Evolutionary conservation across 2,888 invertebrate species (phyloP).

Genomic region (Drosophila percnosoma): DNA sequence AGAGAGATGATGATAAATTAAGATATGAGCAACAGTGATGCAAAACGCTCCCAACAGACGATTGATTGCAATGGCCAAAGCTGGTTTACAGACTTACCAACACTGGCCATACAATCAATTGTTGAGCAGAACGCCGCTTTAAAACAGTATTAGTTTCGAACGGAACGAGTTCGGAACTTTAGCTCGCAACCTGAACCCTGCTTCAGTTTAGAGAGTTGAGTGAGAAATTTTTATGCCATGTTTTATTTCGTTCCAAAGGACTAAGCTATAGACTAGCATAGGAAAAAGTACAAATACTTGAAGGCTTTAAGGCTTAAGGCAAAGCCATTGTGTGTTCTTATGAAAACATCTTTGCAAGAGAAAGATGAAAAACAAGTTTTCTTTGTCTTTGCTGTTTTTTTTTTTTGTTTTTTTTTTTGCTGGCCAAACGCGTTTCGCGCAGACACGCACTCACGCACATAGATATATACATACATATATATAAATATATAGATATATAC

Average conservation of each 20-base stretch:
- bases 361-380: slow-evolving; percentile 42
- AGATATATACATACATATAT: not conserved
- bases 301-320: slow-evolving; percentile 23
- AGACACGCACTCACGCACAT: slow-evolving; percentile 25
- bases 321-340: slow-evolving; percentile 32
- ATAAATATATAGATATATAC: slow-evolving; percentile 10
- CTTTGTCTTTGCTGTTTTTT: slow-evolving; percentile 10
- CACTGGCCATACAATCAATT: slow-evolving; percentile 61
- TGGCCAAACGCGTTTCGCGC: slow-evolving; percentile 27
- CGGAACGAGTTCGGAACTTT: slow-evolving; percentile 78
- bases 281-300: slow-evolving; percentile 19
- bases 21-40: slow-evolving; percentile 62
- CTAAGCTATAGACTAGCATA: slow-evolving; percentile 5
- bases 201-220: slow-evolving; percentile 60
- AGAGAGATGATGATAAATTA: slow-evolving; percentile 31
- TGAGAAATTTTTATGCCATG: slow-evolving; percentile 56
- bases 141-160: slow-evolving; percentile 72
- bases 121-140: slow-evolving; percentile 46
- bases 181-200: slow-evolving; percentile 77
- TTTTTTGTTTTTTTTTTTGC: slow-evolving; percentile 7
- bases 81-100: slow-evolving; percentile 16
- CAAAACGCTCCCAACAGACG: slow-evolving; percentile 42
- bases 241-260: slow-evolving; percentile 3
- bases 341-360: slow-evolving; percentile 12
- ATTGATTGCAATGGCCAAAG: slow-evolving; percentile 61